phyloP scores from a whole-genome alignment of 2,797 vertebrate genomes.

The Eurystomus glaucurus region DNA sequence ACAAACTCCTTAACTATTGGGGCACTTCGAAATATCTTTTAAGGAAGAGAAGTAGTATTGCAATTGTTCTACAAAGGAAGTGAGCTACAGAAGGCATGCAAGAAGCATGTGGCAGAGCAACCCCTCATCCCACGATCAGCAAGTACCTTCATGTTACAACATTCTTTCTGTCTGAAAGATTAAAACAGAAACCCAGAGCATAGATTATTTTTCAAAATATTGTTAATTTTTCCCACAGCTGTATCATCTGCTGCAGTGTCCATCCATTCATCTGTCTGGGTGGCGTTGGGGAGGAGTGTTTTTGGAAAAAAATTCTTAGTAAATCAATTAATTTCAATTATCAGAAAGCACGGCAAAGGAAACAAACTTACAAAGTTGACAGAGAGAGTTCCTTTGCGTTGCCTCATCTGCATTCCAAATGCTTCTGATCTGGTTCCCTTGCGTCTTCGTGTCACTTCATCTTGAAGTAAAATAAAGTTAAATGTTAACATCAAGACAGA shows the following conservation, averaged over 20 bases:
- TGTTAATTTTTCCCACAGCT: neutral
- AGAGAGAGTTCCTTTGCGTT: conserved; percentile 94
- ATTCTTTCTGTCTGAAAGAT: neutral
- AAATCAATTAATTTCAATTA: neutral
- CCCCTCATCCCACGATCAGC: neutral
- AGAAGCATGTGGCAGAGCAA: neutral
- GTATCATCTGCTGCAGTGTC: neutral
- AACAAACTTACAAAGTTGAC: conserved; percentile 96
- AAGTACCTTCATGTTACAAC: neutral
- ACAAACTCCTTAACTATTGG: neutral
- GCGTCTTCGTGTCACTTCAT: conserved; percentile 92
- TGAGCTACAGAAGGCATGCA: neutral
- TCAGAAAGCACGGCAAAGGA: neutral
- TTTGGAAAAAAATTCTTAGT: neutral
- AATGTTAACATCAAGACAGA: neutral
- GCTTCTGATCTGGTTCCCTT: conserved; percentile 93
- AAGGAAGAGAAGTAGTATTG: neutral
- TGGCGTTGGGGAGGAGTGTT: fast-evolving
- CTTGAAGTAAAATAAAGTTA: conserved; percentile 80
- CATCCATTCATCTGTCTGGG: neutral
- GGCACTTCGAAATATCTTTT: neutral
- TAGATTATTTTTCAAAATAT: neutral
- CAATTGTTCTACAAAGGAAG: neutral
- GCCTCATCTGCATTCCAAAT: conserved; percentile 97
- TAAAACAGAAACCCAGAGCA: neutral